These are phyloP conservation scores for Liparis tanakae DNA, from an alignment of 2,797 vertebrate genomes.

Conservation along the genomic window DNA sequence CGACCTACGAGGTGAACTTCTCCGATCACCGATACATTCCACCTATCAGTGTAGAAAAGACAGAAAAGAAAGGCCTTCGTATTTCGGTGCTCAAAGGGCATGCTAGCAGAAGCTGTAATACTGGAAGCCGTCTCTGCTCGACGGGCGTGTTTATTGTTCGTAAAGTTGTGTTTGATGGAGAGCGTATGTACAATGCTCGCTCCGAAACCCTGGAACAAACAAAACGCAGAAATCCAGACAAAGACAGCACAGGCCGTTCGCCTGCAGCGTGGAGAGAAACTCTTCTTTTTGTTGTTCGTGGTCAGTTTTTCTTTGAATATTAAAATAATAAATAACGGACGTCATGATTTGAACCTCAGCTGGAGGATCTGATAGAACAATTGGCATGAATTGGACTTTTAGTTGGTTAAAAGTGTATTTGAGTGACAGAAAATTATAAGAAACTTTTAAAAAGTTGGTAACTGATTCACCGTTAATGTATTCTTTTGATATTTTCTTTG, in stretches of 20 bases:
- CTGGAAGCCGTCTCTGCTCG: conserved; percentile 49
- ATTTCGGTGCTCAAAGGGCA: conserved; percentile 57
- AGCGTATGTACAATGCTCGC: conserved; percentile 59
- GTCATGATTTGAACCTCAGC: conserved; percentile 18
- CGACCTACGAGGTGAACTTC: conserved; percentile 55
- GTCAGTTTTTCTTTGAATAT: conserved; percentile 16
- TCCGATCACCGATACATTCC: conserved; percentile 72
- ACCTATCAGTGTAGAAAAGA: conserved; percentile 51
- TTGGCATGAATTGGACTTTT: not conserved
- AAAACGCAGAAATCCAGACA: too few species aligned
- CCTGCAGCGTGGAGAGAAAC: too few species aligned
- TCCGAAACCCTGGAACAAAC: conserved; percentile 48
- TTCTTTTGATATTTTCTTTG: not conserved
- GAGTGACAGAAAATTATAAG: not conserved
- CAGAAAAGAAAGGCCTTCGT: conserved; percentile 45
- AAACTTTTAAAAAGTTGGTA: not conserved
- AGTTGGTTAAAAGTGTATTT: not conserved
- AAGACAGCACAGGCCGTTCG: too few species aligned
- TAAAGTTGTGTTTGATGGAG: conserved; percentile 53
- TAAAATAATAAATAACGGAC: conserved; percentile 31
- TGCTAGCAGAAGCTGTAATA: conserved; percentile 62
- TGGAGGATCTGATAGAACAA: not conserved
- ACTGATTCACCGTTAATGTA: not conserved
- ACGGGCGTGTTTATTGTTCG: conserved; percentile 46
- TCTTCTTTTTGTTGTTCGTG: conserved; percentile 1